These are phyloP conservation scores for Python bivittatus DNA, from an alignment of 2,113 vertebrate genomes.

Conservation along the genomic window DNA sequence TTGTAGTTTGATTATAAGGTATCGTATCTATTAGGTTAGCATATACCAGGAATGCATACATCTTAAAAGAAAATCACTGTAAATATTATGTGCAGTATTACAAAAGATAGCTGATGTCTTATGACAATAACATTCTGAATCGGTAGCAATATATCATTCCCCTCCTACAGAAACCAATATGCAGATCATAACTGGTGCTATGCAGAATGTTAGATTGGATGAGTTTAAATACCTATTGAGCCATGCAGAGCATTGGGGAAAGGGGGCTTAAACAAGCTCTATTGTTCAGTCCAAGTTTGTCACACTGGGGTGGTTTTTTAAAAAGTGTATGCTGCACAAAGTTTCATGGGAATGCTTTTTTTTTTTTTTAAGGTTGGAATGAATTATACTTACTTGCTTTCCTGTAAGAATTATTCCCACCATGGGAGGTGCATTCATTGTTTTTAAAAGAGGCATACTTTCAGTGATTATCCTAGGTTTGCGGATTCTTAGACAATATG, in stretches of 20 bases:
- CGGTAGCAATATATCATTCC: background rate
- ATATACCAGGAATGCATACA: background rate
- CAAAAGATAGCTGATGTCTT: background rate
- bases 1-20: conserved; percentile 39
- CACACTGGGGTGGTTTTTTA: background rate
- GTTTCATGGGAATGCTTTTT: background rate
- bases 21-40: background rate
- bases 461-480: background rate
- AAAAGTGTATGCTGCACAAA: background rate
- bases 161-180: background rate
- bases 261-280: background rate
- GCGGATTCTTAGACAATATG: too few relatives aligned
- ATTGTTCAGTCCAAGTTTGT: background rate
- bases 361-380: background rate
- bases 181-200: background rate
- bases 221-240: background rate
- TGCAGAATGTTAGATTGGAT: background rate
- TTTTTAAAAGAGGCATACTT: background rate
- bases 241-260: background rate
- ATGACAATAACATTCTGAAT: background rate
- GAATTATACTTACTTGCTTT: background rate
- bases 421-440: background rate
- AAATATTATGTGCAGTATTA: background rate
- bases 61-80: background rate
- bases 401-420: background rate